Conservation (phyloP, 2,113 vertebrate species). For the Gavialis gangeticus region DNA sequence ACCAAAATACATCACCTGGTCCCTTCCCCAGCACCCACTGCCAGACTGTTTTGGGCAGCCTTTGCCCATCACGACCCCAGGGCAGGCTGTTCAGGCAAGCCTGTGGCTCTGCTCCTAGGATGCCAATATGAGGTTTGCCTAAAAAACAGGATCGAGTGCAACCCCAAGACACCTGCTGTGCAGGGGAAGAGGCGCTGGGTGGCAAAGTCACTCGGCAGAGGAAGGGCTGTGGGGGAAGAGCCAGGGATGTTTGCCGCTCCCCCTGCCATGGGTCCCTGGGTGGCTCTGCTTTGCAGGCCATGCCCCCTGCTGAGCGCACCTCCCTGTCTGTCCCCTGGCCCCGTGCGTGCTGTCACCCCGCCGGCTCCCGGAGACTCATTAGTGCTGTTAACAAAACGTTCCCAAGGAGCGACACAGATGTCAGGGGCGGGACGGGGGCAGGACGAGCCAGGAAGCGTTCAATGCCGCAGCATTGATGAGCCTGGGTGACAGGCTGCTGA, state of each 20-base stretch:
- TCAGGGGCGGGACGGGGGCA: rapidly evolving
- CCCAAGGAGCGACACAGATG: background rate
- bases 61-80: background rate
- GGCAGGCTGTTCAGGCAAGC: background rate
- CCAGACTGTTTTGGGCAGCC: background rate
- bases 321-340: background rate
- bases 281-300: too few species aligned
- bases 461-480: background rate
- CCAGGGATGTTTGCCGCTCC: background rate
- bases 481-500: background rate
- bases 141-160: too few species aligned
- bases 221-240: background rate
- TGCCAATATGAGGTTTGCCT: background rate
- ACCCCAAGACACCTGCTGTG: background rate
- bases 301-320: background rate
- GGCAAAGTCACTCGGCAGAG: background rate
- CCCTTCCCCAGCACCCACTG: background rate
- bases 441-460: background rate
- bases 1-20: background rate
- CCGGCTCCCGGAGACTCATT: background rate
- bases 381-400: background rate
- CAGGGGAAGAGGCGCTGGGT: background rate
- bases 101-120: background rate
- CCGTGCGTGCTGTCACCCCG: background rate
- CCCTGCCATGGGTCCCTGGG: too few species aligned